Base-by-base conservation (phyloP, 2,113 vertebrate genomes). In the Scalopus aquaticus region DNA sequence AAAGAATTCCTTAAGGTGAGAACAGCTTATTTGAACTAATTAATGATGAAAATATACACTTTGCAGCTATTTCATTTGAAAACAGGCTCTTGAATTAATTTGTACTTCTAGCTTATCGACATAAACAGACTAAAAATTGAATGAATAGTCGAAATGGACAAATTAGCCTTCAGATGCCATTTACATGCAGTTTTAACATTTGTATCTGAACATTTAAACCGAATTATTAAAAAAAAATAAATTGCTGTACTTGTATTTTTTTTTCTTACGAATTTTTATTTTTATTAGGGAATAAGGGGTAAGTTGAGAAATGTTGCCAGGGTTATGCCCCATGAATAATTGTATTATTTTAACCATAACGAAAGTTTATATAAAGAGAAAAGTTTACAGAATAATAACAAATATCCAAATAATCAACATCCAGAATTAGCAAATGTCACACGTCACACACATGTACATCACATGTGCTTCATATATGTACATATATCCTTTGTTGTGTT, bases 1-100 rank as follows among this genome's bases (percentile, higher is more conserved):
- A 35, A 1, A 70, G 86, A 0, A 8, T 67, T 15, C 0, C 6
- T 67, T 95, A 95, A 97, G 97, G 98, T 99, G 44, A 96, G 98
- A 97, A 91, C 70, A 37, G 85, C 9, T 32, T 49, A 30, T 69
- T 78, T 77, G 16, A 67, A 74, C n/a, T 95, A 22, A 46, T 35
- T 39, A 82, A 56, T 32, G n/a, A 76, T 17, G 94, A 79, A 37
- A 83, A 44, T 35, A 42, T 46, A 28, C 4, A 56, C 4, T 67
- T 28, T 9, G 3, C 24, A 5, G 13, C 22, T 74, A 67, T 49
- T 90, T 82, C 54, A n/a, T 74, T 82, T 97, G 58, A 84, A 93
- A 93, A 73, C 44, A n/a, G 51, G 9, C 8, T 91, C 42, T 84
- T 58, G n/a, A 70, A 62, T 64, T 78, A 78, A 64, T 67, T 76